Evolutionary conservation across 2,888 invertebrate species (phyloP).

Genomic region (Rhagophthalmus giganteus): DNA sequence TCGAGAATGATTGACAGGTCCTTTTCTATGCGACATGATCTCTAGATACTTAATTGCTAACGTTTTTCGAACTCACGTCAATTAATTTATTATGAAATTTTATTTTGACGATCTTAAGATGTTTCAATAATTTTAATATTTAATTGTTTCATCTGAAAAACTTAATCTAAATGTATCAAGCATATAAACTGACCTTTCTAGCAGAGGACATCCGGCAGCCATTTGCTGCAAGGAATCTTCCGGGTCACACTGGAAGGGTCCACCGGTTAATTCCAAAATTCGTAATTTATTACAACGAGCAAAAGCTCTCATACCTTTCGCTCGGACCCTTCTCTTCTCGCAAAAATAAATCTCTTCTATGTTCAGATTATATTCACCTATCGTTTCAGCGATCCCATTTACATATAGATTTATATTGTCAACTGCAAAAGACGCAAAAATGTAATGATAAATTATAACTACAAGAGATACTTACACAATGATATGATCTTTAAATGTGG

Average conservation of each 20-base stretch:
- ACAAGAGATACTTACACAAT: slow-evolving; percentile 37
- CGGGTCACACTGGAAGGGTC: slow-evolving; percentile 42
- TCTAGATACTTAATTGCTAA: too few relatives aligned
- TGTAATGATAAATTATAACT: slow-evolving; percentile 2
- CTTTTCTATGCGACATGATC: too few relatives aligned
- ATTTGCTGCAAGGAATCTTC: slow-evolving; percentile 45
- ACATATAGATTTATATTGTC: slow-evolving; percentile 42
- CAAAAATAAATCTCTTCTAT: slow-evolving; percentile 41
- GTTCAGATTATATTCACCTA: slow-evolving; percentile 38
- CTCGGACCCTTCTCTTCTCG: slow-evolving; percentile 39
- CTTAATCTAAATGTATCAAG: too few relatives aligned
- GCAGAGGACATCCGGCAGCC: slow-evolving; percentile 42
- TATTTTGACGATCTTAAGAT: too few relatives aligned
- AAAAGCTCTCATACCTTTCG: slow-evolving; percentile 40
- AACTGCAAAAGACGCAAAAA: slow-evolving; percentile 36
- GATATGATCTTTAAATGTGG: slow-evolving; percentile 34
- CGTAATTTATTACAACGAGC: slow-evolving; percentile 41
- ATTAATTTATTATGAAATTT: too few relatives aligned
- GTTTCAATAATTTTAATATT: too few relatives aligned
- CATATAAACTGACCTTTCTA: slow-evolving; percentile 43
- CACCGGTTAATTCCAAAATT: slow-evolving; percentile 38
- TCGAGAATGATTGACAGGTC: too few relatives aligned
- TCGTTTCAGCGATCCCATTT: slow-evolving; percentile 42
- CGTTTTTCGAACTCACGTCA: too few relatives aligned
- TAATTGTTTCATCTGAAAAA: too few relatives aligned